Conservation (phyloP, 1,140 invertebrate species). For the Protaetia brevitarsis region DNA sequence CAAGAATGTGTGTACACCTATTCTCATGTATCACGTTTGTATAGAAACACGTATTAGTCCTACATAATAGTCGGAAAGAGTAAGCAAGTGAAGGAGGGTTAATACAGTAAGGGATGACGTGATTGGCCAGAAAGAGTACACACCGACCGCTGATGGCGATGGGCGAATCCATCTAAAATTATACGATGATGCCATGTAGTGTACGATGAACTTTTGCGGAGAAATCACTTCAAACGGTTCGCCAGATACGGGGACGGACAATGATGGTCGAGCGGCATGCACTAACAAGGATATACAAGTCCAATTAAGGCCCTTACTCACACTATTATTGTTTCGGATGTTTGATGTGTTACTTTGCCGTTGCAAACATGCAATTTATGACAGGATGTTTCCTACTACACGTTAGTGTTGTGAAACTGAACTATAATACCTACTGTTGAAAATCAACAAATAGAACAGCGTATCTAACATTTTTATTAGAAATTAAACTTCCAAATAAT, state of each 20-base stretch:
- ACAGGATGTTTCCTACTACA: not conserved
- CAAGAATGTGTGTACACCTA: not conserved
- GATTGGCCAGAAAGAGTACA: not conserved
- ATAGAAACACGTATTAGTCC: not conserved
- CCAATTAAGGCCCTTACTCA: slow-evolving; percentile 30
- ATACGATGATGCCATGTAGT: slow-evolving; percentile 36
- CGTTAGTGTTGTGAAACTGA: too few species aligned
- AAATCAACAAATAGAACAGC: too few species aligned
- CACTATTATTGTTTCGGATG: slow-evolving; percentile 28
- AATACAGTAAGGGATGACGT: not conserved
- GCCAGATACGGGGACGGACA: slow-evolving; percentile 17
- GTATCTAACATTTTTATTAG: too few species aligned
- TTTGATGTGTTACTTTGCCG: slow-evolving; percentile 23
- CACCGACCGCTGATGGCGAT: slow-evolving; percentile 25
- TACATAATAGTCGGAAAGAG: too few species aligned
- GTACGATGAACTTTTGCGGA: slow-evolving; percentile 30
- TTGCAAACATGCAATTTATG: slow-evolving; percentile 24
- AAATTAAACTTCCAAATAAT: too few species aligned
- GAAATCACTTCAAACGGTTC: slow-evolving; percentile 30
- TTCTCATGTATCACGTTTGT: slow-evolving; percentile 1
- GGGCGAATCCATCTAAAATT: slow-evolving; percentile 32
- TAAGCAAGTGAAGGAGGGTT: slow-evolving; percentile 4
- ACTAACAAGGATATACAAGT: slow-evolving; percentile 33
- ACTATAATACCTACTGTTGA: too few species aligned
- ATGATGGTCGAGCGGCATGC: slow-evolving; percentile 18